Percentiles rank a stretch among this genome's conserved stretches.
Conservation (phyloP, 1,140 invertebrate species). For the Ephestia elutella region DNA sequence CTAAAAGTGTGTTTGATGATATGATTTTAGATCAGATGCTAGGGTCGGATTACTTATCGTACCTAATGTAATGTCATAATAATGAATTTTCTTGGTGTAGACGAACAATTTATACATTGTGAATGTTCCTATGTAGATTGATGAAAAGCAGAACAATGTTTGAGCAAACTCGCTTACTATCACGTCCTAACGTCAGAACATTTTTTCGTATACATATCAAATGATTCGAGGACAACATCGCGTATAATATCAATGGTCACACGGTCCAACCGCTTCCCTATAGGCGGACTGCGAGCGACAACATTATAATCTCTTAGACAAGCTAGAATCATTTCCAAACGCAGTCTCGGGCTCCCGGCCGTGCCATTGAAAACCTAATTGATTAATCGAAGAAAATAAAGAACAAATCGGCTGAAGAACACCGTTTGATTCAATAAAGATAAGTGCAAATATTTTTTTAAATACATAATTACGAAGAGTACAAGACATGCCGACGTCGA, state of each 20-base stretch:
- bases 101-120: neutral
- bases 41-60: neutral
- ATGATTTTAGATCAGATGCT: too few relatives aligned
- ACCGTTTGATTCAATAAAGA: conserved; percentile 7
- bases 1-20: too few relatives aligned
- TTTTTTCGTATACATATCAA: conserved; percentile 37
- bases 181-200: conserved; percentile 19
- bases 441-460: conserved; percentile 39
- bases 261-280: conserved; percentile 10
- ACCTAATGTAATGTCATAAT: neutral
- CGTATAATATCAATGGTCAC: conserved; percentile 9
- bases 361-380: neutral
- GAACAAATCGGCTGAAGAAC: conserved; percentile 15
- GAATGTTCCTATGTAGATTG: conserved; percentile 26
- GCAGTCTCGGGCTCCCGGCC: too few relatives aligned
- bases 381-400: neutral
- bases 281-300: conserved; percentile 15
- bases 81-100: conserved; percentile 14
- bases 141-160: conserved; percentile 29
- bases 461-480: conserved; percentile 28
- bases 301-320: conserved; percentile 24
- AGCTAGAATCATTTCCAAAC: conserved; percentile 18
- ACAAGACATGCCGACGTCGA: conserved; percentile 28
- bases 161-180: conserved; percentile 29
- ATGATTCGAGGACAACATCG: conserved; percentile 21